Evolutionary conservation across 2,888 invertebrate genomes (phyloP).

Genomic region (Torymus tubicola): DNA sequence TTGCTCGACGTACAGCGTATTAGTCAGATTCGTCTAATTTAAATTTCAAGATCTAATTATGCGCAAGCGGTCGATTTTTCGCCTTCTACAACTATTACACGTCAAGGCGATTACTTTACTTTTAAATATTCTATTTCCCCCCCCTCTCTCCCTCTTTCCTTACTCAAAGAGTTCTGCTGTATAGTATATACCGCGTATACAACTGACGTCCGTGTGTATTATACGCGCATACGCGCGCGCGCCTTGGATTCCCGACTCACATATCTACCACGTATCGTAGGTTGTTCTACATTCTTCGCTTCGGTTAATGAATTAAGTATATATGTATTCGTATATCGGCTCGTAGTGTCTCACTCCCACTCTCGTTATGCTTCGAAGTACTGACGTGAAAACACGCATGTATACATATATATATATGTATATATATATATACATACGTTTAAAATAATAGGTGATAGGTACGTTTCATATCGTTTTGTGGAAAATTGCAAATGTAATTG

Average conservation of each 20-base stretch:
- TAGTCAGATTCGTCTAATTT: constrained; percentile 59
- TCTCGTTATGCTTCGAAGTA: too few relatives aligned
- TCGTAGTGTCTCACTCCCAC: too few relatives aligned
- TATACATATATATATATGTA: too few relatives aligned
- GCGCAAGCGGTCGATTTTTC: constrained; percentile 50
- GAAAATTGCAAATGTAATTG: too few relatives aligned
- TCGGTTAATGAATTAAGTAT: constrained; percentile 32
- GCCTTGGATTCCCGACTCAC: neutral
- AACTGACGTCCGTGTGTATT: too few relatives aligned
- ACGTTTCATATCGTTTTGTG: too few relatives aligned
- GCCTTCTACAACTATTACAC: constrained; percentile 51
- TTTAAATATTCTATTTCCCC: constrained; percentile 53
- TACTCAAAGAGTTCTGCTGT: too few relatives aligned
- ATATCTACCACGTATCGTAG: constrained; percentile 23
- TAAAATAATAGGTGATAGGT: too few relatives aligned
- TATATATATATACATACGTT: too few relatives aligned
- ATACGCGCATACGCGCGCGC: neutral
- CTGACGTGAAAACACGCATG: too few relatives aligned
- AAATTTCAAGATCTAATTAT: constrained; percentile 59
- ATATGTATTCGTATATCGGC: neutral
- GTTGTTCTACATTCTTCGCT: constrained; percentile 37
- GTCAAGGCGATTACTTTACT: constrained; percentile 49
- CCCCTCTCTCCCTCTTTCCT: too few relatives aligned
- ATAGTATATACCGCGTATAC: too few relatives aligned
- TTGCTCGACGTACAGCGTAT: constrained; percentile 30